Evolutionary conservation across 2,888 invertebrate genomes (phyloP).

Genomic region (Hirtodrosophila histrioides): DNA sequence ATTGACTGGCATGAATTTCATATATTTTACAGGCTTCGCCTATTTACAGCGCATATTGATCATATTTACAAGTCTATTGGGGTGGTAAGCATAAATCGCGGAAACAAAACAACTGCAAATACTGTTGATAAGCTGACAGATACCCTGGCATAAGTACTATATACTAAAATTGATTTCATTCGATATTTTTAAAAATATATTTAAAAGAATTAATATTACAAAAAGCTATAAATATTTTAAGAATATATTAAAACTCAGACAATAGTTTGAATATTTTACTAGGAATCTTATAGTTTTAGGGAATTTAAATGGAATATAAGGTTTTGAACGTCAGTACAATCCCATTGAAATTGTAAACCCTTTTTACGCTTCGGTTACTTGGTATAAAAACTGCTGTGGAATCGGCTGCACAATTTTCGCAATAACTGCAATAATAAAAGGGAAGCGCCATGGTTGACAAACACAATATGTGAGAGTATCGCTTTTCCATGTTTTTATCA

Average conservation of each 20-base stretch:
- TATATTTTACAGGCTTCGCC: constrained; percentile 49
- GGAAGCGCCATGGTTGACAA: constrained; percentile 20
- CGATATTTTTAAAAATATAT: background rate
- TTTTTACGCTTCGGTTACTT: background rate
- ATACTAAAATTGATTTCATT: background rate
- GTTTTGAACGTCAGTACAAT: background rate
- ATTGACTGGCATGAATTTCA: constrained; percentile 29
- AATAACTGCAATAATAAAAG: constrained; percentile 38
- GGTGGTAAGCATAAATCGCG: constrained; percentile 43
- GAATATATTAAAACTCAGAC: too few relatives aligned
- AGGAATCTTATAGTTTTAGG: too few relatives aligned
- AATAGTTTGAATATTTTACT: too few relatives aligned
- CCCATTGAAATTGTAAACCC: background rate
- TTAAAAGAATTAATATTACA: too few relatives aligned
- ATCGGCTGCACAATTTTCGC: constrained; percentile 14
- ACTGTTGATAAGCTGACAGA: background rate
- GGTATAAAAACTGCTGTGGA: constrained; percentile 10
- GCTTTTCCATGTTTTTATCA: constrained; percentile 9
- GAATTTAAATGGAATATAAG: too few relatives aligned
- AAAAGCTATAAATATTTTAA: too few relatives aligned
- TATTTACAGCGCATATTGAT: constrained; percentile 58
- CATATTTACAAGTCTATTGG: constrained; percentile 47
- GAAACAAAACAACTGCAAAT: background rate
- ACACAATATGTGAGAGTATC: constrained; percentile 34
- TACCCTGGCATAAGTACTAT: constrained; percentile 7